Base-by-base conservation (phyloP, 2,797 vertebrate species). In the Philypnodon macrostomus region DNA sequence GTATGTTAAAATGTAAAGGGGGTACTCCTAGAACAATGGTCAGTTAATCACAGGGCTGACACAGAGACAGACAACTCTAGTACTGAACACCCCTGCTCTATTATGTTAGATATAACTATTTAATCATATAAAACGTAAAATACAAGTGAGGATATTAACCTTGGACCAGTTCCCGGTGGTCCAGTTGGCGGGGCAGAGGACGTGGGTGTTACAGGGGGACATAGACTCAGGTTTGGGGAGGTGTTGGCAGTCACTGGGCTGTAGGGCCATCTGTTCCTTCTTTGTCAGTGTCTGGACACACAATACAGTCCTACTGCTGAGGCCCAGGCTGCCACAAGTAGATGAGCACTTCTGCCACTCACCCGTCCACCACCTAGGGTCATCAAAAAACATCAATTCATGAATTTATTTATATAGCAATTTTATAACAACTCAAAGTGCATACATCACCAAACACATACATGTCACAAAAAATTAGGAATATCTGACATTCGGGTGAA, bases 311-410 rank as follows among this genome's bases (percentile, higher is more conserved):
- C 95, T 88, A 67, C 84, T 91, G 58, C 85, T 73, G 46, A 90
- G 17, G 4, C 95, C 95, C 0, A 33, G 17, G 0, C 5, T 60
- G 0, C 95, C 95, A 0, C 96, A 98, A 35, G 89, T 90, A 1
- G 70, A 66, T 0, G 95, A 94, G 66, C 97, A 99, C 2, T 53
- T 81, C 70, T 95, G 92, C 97, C 96, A 99, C 47, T 96, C 94
- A 0, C 92, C 93, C 0, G 78, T 79, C 96, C 94, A 97, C 95
- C 96, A 99, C 67, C 96, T 98, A 23, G 39, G 27, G 11, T 7
- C 27, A 9, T 7, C 9, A 30, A 8, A 29, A 29, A 7, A 30
- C 6, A 15, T n/a, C n/a, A n/a, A n/a, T n/a, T n/a, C n/a, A n/a
- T n/a, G n/a, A n/a, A n/a, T n/a, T n/a, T n/a, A n/a, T n/a, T n/a